Evolutionary conservation across 1,140 invertebrate genomes (phyloP), one percentile per base, ranked within the genome.

Genomic region (Subanguina moxae): DNA sequence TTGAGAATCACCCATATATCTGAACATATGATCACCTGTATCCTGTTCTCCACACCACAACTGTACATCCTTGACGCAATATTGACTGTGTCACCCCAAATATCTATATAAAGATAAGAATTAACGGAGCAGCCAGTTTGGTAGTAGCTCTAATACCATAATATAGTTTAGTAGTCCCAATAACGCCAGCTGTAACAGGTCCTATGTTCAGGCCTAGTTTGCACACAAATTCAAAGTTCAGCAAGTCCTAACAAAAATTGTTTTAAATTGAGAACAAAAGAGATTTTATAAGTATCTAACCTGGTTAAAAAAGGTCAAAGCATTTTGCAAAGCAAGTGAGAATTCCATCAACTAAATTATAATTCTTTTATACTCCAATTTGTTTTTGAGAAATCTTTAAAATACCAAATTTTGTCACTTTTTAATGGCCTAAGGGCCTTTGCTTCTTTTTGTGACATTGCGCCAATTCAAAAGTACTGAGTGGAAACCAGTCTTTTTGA

Each of bases 41-140:
- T 92, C 62, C 89, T 85, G 64, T 91, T 90, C 7, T 88, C 86
- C 0, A 94, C 88, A 0, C 91, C 76, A 9, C 73, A 93, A 0
- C 91, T 93, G 81, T 97, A 94, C 94, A 88, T 85, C 91, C 94
- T 85, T 3, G 90, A 93, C 0, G 94, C 92, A 65, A 97, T 94
- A 84, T 97, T 97, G 9, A 82, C 80, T 0, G 94, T 93, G 84
- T 97, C 94, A 0, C 94, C 94, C 94, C 94, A 97, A 62, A 97
- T 96, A 27, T 62, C n/a, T 56, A 23, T 21, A 64, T 8, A 9
- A 43, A 13, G 0, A 1, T 57, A 28, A 45, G 0, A 7, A 48
- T 52, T 7, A 52, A 7, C 23, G 3, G 15, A 23, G 17, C 13
- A 25, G 8, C 21, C 27, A 7, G 21, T 13, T 21, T 5, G 43